Base-by-base conservation (phyloP, 1,140 invertebrate genomes). In the Archivesica marissinica region DNA sequence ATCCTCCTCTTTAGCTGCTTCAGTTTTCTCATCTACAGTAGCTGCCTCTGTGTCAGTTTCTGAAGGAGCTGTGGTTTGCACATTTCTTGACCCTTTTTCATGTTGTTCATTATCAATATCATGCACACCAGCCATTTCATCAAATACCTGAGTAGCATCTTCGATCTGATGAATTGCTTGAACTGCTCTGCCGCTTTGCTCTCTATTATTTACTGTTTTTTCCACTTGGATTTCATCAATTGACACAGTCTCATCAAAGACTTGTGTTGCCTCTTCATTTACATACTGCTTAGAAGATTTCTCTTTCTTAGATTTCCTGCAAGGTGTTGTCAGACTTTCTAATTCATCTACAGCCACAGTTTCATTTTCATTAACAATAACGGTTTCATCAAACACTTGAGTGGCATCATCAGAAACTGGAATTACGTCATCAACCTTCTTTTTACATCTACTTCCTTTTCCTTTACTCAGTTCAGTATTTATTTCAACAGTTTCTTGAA, bases 241-340 rank as follows among this genome's bases (percentile, higher is more conserved):
- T 38, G 77, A 25, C 28, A 68, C 39, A 25, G 54, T 54, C 47
- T 87, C 76, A 72, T 87, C 81, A 61, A 84, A 74, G 2, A 56
- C 59, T 30, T 52, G 80, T 44, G 70, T 80, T 33, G 33, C 28
- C 11, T 50, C 84, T 41, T 78, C 41, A 50, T 52, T 11, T 39
- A n/a, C 56, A 7, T 59, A 6, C 23, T 59, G 9, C n/a, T 47
- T 47, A 47, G 44, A 47, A 47, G 44, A 47, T 47, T 47, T 47
- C 17, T 9, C 44, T 9, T 9, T 7, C 7, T 17, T 47, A 47
- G 44, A 47, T 9, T 47, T 20, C 50, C 23, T 20, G 17, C 17
- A 4, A n/a, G n/a, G n/a, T n/a, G n/a, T n/a, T n/a, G n/a, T n/a
- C n/a, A n/a, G 25, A 52, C 50, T 7, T 15, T 52, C 50, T 52